Evolutionary conservation across 1,140 invertebrate species (phyloP).

Genomic region (Portunus trituberculatus): DNA sequence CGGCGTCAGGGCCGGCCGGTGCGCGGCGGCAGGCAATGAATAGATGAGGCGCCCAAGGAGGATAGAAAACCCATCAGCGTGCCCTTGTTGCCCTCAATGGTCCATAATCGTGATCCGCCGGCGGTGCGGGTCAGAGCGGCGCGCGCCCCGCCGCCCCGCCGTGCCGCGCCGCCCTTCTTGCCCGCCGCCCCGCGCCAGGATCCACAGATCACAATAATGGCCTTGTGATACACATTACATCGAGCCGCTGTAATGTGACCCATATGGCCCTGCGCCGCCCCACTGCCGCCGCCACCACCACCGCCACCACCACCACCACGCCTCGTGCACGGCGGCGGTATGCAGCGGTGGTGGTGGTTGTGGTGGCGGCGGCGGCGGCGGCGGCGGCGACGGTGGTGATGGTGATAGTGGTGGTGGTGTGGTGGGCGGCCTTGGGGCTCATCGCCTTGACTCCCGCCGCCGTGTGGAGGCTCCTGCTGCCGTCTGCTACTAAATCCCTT

Average conservation of each 20-base stretch:
- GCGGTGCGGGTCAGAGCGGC: constrained; percentile 11
- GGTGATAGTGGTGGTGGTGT: background rate
- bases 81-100: constrained; percentile 66
- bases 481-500: background rate
- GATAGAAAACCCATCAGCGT: constrained; percentile 52
- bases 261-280: background rate
- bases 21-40: background rate
- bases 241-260: constrained; percentile 37
- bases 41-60: background rate
- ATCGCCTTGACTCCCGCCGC: background rate
- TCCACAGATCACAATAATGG: constrained; percentile 58
- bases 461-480: background rate
- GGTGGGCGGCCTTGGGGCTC: background rate
- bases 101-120: constrained; percentile 64
- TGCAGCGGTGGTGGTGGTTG: background rate
- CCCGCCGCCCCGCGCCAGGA: background rate
- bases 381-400: background rate
- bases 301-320: background rate
- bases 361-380: background rate
- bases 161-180: background rate
- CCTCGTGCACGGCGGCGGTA: background rate
- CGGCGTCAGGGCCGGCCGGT: background rate
- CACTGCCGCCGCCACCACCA: background rate
- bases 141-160: background rate
- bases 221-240: constrained; percentile 60